phyloP scores from a whole-genome alignment of 1,140 invertebrate species.

The Ruditapes philippinarum region DNA sequence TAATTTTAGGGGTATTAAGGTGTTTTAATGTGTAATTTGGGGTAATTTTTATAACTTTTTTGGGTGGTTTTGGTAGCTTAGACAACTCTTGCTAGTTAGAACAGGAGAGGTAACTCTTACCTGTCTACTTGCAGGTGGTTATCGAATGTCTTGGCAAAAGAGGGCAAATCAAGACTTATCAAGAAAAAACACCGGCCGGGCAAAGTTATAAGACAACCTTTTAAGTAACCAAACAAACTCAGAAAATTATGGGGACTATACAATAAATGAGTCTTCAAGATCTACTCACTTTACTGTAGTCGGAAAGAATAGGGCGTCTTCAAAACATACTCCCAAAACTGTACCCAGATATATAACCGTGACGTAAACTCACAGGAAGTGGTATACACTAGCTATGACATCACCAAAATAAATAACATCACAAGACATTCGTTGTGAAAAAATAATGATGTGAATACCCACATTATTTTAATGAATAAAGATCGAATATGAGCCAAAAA shows the following conservation, averaged over 20 bases:
- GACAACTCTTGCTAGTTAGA: slow-evolving; percentile 26
- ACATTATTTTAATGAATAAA: too few species aligned
- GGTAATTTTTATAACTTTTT: too few species aligned
- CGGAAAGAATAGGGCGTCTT: neutral
- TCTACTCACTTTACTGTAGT: neutral
- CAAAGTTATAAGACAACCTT: slow-evolving; percentile 72
- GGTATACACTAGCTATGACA: too few species aligned
- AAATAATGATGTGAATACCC: too few species aligned
- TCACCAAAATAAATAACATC: too few species aligned
- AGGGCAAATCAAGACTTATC: slow-evolving; percentile 77
- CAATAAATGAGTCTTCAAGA: too few species aligned
- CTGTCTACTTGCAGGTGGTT: slow-evolving; percentile 85
- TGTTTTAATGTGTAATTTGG: neutral
- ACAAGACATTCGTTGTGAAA: too few species aligned
- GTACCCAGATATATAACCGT: too few species aligned
- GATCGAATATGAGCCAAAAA: neutral
- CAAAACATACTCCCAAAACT: too few species aligned
- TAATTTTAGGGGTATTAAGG: neutral
- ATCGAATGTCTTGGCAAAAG: slow-evolving; percentile 76
- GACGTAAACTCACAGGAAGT: too few species aligned
- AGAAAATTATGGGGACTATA: too few species aligned
- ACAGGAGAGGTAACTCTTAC: slow-evolving; percentile 42
- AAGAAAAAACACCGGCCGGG: slow-evolving; percentile 78
- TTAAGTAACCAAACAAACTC: slow-evolving; percentile 19
- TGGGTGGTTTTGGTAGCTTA: neutral